Conservation (phyloP, 2,113 vertebrate genomes). For the Bettongia penicillata region DNA sequence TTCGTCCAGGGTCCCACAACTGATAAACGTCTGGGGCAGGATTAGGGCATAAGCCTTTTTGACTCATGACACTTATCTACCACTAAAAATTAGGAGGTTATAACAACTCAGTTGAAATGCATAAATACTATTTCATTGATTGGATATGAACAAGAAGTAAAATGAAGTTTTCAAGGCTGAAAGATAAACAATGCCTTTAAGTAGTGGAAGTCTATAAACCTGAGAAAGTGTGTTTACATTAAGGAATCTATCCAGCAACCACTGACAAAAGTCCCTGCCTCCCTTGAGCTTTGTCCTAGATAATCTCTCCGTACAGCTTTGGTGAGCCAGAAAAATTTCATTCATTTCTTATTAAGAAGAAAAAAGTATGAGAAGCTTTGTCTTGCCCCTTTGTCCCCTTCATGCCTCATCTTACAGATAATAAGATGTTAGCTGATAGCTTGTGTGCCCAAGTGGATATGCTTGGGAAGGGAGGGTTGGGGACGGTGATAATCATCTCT, state of each 20-base stretch:
- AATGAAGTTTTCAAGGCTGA: not conserved
- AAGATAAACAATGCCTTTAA: not conserved
- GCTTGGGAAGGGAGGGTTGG: not conserved
- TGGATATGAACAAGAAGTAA: not conserved
- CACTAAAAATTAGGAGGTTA: not conserved
- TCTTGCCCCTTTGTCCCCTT: not conserved
- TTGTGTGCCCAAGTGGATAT: not conserved
- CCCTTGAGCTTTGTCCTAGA: not conserved
- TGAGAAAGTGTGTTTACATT: conserved; percentile 14
- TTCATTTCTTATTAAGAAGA: not conserved
- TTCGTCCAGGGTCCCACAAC: not conserved
- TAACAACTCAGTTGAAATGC: not conserved
- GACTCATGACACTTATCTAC: not conserved
- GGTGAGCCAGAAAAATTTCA: not conserved
- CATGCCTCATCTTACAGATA: not conserved
- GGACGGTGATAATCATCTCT: not conserved
- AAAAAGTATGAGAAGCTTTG: not conserved
- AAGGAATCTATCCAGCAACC: not conserved
- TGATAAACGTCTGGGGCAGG: not conserved
- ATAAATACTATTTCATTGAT: not conserved
- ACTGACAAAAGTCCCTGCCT: not conserved
- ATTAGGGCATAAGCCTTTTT: not conserved
- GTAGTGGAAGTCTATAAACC: not conserved
- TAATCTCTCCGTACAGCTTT: not conserved
- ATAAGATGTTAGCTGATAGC: not conserved